Percentiles rank a stretch among this genome's conserved stretches.
Evolutionary conservation across 2,888 invertebrate species (phyloP).

Genomic region (Camptogramma bilineatum): DNA sequence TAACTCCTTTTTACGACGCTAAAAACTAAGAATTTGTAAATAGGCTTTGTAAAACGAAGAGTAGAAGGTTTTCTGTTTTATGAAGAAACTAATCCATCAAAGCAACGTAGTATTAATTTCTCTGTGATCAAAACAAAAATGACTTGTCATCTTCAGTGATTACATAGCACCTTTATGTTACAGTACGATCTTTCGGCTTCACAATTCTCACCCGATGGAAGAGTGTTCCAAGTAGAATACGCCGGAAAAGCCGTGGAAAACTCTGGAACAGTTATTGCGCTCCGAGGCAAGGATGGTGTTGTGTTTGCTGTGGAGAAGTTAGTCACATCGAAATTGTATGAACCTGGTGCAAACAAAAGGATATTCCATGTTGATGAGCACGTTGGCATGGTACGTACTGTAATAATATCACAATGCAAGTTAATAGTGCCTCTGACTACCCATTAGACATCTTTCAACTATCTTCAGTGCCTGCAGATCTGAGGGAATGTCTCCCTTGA

Average conservation of each 20-base stretch:
- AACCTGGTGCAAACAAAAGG: slow-evolving; percentile 95
- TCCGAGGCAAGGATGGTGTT: slow-evolving; percentile 97
- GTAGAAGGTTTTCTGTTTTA: too few species aligned
- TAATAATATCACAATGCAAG: background rate
- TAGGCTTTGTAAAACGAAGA: background rate
- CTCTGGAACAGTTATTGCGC: slow-evolving; percentile 97
- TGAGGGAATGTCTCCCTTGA: too few species aligned
- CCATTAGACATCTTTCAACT: too few species aligned
- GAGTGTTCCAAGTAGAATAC: slow-evolving; percentile 99
- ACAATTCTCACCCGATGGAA: slow-evolving; percentile 99
- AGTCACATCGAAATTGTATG: slow-evolving; percentile 96
- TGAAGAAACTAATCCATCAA: too few species aligned
- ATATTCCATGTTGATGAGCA: slow-evolving; percentile 97
- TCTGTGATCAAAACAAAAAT: background rate
- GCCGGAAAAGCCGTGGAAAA: slow-evolving; percentile 99
- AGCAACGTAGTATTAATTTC: too few species aligned
- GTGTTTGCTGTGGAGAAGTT: slow-evolving; percentile 99
- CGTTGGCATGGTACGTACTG: slow-evolving; percentile 93
- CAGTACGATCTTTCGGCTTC: slow-evolving; percentile 99
- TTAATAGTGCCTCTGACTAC: background rate
- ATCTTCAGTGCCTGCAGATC: too few species aligned
- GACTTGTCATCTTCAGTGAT: background rate
- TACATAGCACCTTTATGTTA: slow-evolving; percentile 52
- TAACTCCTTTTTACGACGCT: background rate
- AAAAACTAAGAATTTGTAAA: background rate